Conservation (phyloP, 2,888 invertebrate species). For the Apamea anceps region DNA sequence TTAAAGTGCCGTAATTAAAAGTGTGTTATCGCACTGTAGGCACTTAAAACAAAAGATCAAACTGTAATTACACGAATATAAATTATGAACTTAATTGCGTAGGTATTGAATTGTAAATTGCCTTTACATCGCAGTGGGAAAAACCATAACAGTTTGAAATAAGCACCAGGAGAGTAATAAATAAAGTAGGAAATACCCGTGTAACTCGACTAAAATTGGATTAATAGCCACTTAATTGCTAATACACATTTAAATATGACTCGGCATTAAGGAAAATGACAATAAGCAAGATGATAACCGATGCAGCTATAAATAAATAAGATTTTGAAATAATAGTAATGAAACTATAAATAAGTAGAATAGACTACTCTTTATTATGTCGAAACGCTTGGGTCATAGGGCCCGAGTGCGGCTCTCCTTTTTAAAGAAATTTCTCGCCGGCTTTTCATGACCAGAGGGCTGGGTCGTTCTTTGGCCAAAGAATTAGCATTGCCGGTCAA, state of each 20-base stretch:
- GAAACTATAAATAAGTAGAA: neutral
- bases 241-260: neutral
- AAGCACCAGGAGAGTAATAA: neutral
- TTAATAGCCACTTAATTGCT: neutral
- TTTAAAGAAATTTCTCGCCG: too few relatives aligned
- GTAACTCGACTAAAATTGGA: neutral
- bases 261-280: constrained; percentile 8
- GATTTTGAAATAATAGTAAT: neutral
- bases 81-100: neutral
- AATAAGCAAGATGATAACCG: neutral
- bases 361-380: too few relatives aligned
- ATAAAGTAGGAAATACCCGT: neutral
- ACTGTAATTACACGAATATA: neutral
- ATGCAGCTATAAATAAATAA: neutral
- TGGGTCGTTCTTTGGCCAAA: too few relatives aligned
- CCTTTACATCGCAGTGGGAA: neutral
- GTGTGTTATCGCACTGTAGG: neutral
- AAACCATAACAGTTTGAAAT: constrained; percentile 1
- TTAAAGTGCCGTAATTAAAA: neutral
- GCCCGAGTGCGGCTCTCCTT: too few relatives aligned
- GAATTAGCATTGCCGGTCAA: too few relatives aligned
- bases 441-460: too few relatives aligned
- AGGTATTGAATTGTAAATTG: constrained; percentile 3
- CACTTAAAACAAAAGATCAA: neutral
- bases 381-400: too few relatives aligned